Evolutionary conservation across 1,140 invertebrate species (phyloP), one percentile per base, ranked within the genome.

Genomic region (Drosophila kepulauana): DNA sequence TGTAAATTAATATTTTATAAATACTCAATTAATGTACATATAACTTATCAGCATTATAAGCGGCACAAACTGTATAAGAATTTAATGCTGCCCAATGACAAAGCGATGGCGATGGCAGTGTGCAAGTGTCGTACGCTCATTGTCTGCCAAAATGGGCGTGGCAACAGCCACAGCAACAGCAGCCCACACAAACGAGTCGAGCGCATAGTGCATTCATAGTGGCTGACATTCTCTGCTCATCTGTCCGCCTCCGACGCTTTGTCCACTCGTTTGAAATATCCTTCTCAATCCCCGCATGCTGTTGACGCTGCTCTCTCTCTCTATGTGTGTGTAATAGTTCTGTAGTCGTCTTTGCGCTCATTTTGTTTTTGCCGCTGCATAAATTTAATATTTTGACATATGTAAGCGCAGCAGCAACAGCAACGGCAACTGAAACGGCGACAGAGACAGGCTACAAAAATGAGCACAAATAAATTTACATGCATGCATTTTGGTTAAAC

Each of bases 351-450:
- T 74, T 51, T 81, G 81, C 71, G 85, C 72, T 81, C 85, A 89
- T 89, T 87, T 85, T 81, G 85, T 81, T 81, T 81, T 75, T 79
- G 78, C 69, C 86, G 73, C 79, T 90, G 87, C 79, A 89, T 90
- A 86, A 90, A 90, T 90, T 90, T 85, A 90, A 90, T 89, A 90
- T 89, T 89, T 90, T 89, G 86, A 89, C 85, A 89, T 89, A 90
- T 89, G 85, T 90, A 89, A 89, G 85, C 81, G 79, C 59, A 69
- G 78, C 66, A 64, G 46, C 77, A 58, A 30, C 51, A 52, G 59
- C 46, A 66, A 71, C 59, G 68, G 45, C 66, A 72, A 15, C 59
- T 43, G 41, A 15, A 48, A 38, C 51, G 38, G 20, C 43, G 46
- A 48, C 13, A 43, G 57, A 51, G 58, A 46, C 66, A 51, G 58